phyloP scores from a whole-genome alignment of 1,140 invertebrate genomes.

The Charaxes varanes region DNA sequence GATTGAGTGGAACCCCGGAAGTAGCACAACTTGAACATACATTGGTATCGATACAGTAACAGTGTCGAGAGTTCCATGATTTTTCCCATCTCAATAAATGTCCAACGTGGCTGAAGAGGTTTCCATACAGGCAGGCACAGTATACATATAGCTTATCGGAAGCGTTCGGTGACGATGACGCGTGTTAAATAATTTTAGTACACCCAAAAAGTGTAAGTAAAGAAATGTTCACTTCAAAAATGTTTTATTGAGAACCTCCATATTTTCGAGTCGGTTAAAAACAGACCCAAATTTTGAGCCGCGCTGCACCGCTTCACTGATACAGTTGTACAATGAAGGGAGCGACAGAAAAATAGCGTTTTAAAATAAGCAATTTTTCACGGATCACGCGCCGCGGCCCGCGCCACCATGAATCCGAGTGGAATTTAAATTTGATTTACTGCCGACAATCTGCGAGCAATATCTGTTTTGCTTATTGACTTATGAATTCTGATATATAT shows the following conservation, averaged over 20 bases:
- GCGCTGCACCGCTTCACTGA: neutral
- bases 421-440: constrained; percentile 59
- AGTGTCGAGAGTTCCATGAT: too few relatives aligned
- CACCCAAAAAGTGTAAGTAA: too few relatives aligned
- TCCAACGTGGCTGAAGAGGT: too few relatives aligned
- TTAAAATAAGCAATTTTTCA: constrained; percentile 63
- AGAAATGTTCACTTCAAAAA: too few relatives aligned
- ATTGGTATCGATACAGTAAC: too few relatives aligned
- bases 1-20: too few relatives aligned
- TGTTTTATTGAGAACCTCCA: neutral
- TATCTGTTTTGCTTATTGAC: constrained; percentile 51
- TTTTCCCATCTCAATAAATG: too few relatives aligned
- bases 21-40: too few relatives aligned
- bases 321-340: constrained; percentile 19
- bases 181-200: too few relatives aligned
- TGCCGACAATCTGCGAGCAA: constrained; percentile 44
- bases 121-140: too few relatives aligned
- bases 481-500: constrained; percentile 14
- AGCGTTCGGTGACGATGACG: too few relatives aligned
- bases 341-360: constrained; percentile 35
- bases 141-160: too few relatives aligned
- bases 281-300: neutral
- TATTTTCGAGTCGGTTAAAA: neutral
- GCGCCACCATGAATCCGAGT: constrained; percentile 36
- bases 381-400: constrained; percentile 44